phyloP scores from a whole-genome alignment of 1,140 invertebrate genomes.

The Pseudomyrmex concolor region DNA sequence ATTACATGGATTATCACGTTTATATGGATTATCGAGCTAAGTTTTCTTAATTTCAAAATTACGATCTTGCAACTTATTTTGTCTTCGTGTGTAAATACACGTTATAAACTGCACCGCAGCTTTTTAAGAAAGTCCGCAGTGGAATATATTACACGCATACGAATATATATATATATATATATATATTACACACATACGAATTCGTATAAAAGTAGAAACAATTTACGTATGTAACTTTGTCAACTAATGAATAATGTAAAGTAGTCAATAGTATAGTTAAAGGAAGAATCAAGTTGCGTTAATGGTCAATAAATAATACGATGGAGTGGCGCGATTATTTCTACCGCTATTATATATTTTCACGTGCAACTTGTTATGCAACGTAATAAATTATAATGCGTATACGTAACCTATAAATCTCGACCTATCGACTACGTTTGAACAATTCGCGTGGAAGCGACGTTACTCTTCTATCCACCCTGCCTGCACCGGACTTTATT shows the following conservation, averaged over 20 bases:
- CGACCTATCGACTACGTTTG: neutral
- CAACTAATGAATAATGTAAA: neutral
- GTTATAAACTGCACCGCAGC: no score
- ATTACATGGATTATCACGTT: no score
- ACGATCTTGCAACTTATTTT: no score
- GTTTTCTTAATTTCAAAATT: no score
- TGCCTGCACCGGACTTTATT: neutral
- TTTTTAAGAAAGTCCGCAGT: no score
- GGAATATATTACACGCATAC: no score
- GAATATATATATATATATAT: no score
- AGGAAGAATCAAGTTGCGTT: neutral
- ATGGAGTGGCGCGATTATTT: constrained; percentile 1
- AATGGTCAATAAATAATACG: neutral
- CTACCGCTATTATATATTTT: constrained; percentile 2
- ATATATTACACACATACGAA: no score
- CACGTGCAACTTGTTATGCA: neutral
- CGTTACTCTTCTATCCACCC: neutral
- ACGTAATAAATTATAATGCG: constrained; percentile 22
- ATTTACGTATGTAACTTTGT: neutral
- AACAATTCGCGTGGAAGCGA: neutral
- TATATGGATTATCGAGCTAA: no score
- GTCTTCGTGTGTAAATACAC: no score
- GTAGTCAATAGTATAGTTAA: neutral
- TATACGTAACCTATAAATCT: neutral
- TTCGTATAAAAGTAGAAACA: no score